These are phyloP conservation scores for Pseudopleuronectes americanus DNA, from an alignment of 2,797 vertebrate species.

Conservation along the genomic window DNA sequence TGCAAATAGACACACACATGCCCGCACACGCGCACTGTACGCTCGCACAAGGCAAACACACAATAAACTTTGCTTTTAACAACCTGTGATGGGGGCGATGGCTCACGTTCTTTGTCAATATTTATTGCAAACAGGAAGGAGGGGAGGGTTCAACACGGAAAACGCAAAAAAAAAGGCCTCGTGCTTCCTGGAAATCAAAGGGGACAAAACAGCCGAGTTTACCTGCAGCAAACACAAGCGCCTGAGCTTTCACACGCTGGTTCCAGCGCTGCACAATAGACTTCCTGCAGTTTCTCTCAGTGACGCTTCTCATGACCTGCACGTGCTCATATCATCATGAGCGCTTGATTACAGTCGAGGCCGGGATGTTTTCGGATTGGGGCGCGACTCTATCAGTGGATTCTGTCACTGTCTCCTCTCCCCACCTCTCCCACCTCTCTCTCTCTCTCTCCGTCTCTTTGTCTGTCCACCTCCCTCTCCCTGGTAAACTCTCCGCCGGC, in stretches of 20 bases:
- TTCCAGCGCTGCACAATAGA: not conserved
- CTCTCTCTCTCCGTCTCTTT: slow-evolving; percentile 23
- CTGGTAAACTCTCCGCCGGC: slow-evolving; percentile 41
- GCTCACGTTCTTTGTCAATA: slow-evolving; percentile 72
- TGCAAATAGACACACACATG: slow-evolving; percentile 47
- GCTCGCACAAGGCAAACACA: slow-evolving; percentile 47
- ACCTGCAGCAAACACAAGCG: slow-evolving; percentile 42
- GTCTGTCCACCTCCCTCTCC: slow-evolving; percentile 39
- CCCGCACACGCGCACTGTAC: slow-evolving; percentile 33
- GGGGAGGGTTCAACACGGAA: slow-evolving; percentile 44
- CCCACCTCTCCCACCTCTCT: too few relatives aligned
- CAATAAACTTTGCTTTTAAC: slow-evolving; percentile 76
- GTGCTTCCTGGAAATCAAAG: slow-evolving; percentile 60
- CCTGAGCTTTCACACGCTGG: slow-evolving; percentile 18
- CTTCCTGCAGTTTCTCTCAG: slow-evolving; percentile 22
- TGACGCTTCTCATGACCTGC: slow-evolving; percentile 23
- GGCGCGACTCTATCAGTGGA: slow-evolving; percentile 7
- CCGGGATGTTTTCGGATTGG: slow-evolving; percentile 24
- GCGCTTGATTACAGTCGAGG: slow-evolving; percentile 25
- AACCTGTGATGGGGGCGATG: slow-evolving; percentile 68
- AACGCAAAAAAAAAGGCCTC: slow-evolving; percentile 35
- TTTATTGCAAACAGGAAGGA: slow-evolving; percentile 55
- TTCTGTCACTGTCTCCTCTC: not conserved
- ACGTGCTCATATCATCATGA: slow-evolving; percentile 16
- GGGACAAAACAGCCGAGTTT: slow-evolving; percentile 52